Conservation (phyloP, 1,140 invertebrate genomes). For the Acromyrmex charruanus region DNA sequence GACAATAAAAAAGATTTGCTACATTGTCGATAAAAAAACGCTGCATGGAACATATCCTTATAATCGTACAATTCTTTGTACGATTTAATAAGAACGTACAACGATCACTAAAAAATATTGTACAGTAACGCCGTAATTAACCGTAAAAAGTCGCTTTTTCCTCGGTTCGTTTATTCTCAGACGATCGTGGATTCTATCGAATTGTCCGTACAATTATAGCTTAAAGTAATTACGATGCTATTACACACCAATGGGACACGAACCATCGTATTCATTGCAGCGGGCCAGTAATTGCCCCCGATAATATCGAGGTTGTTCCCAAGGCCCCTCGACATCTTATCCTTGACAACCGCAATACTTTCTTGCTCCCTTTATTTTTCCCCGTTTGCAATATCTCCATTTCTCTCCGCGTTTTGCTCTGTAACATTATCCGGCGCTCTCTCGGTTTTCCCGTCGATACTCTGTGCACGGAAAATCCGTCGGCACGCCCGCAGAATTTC, state of each 20-base stretch:
- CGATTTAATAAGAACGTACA: not conserved
- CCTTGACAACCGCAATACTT: constrained; percentile 15
- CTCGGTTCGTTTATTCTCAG: constrained; percentile 31
- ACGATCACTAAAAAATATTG: not conserved
- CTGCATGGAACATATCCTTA: not conserved
- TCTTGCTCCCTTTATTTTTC: constrained; percentile 13
- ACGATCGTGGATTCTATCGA: constrained; percentile 4
- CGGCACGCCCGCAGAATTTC: constrained; percentile 38
- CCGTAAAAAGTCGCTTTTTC: constrained; percentile 2
- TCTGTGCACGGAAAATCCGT: constrained; percentile 27
- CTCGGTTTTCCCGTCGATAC: constrained; percentile 25
- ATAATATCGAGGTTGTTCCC: constrained; percentile 48
- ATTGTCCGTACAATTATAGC: not conserved
- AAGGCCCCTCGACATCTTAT: not conserved
- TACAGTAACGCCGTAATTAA: not conserved
- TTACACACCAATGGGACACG: constrained; percentile 54
- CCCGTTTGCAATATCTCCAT: not conserved
- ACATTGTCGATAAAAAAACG: not conserved
- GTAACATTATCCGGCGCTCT: constrained; percentile 22
- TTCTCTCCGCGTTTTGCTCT: not conserved
- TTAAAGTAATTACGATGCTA: constrained; percentile 50
- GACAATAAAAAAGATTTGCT: not conserved
- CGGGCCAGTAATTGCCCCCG: constrained; percentile 45
- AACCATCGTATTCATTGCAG: constrained; percentile 20
- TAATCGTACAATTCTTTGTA: not conserved